Evolutionary conservation across 1,140 invertebrate species (phyloP), one percentile per base, ranked within the genome.

Genomic region (Zaprionus inermis): DNA sequence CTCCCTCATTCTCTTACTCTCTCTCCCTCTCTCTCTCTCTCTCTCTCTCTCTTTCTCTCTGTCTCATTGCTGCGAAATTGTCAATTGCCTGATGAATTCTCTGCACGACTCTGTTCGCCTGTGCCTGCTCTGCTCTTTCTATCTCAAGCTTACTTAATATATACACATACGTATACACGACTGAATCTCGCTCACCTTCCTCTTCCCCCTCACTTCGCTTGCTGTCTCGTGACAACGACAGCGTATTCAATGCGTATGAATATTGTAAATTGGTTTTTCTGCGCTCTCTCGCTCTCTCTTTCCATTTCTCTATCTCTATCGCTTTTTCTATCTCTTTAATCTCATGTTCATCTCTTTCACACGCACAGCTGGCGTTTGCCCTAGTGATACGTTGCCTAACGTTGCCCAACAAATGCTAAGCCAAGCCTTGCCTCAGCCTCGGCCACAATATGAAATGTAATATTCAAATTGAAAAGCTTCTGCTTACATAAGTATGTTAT

Each of bases 351-450:
- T 88, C 69, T 81, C 60, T 88, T 88, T 58, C 67, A 80, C 64
- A 78, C 61, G 72, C 84, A 85, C 84, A 91, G 90, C 76, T 91
- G 90, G 86, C 86, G 74, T 90, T 91, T 76, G 69, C 81, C 72
- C 66, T 74, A 74, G 86, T 91, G 59, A 75, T 85, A 76, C 78
- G 90, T 76, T 91, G 86, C 72, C 77, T 90, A 64, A 80, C 81
- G 88, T 81, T 16, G 38, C 38, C 76, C 76, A 61, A 78, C 78
- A 89, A 84, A 82, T 77, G 83, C 76, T 90, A 91, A 85, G 66
- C 72, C 61, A 55, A 73, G 81, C 75, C 77, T 79, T 83, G 79
- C 69, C 63, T 38, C 61, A 38, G 20, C 18, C 20, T 28, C 7
- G 10, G 44, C 44, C 44, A 78, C 64, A 75, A 72, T 81, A 85